phyloP scores from a whole-genome alignment of 2,113 vertebrate genomes.

The Platycercus adscitus region DNA sequence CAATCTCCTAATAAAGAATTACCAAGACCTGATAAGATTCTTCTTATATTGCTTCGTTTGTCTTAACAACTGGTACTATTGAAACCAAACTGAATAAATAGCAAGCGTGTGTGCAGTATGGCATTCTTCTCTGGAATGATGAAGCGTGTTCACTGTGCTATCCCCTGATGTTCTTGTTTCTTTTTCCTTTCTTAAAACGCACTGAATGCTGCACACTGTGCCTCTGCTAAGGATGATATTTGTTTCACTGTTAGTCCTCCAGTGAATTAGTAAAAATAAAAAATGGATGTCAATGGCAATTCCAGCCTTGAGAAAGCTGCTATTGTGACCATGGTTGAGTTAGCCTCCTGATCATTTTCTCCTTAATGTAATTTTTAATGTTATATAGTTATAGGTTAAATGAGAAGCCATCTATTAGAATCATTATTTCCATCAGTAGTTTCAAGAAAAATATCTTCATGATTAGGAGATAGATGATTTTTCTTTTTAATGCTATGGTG shows the following conservation, averaged over 20 bases:
- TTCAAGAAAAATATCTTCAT: constrained; percentile 48
- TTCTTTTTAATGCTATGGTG: not conserved
- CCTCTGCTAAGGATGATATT: constrained; percentile 40
- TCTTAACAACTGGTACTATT: constrained; percentile 65
- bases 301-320: constrained; percentile 68
- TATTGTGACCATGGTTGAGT: constrained; percentile 65
- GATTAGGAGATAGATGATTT: not conserved
- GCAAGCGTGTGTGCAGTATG: not conserved
- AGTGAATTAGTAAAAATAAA: constrained; percentile 69
- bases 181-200: constrained; percentile 44
- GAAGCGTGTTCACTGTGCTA: not conserved
- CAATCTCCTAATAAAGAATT: constrained; percentile 73
- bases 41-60: constrained; percentile 50
- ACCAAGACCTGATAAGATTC: constrained; percentile 66
- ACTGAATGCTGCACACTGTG: not conserved
- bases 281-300: constrained; percentile 57
- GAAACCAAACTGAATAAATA: constrained; percentile 56
- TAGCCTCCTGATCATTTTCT: constrained; percentile 62
- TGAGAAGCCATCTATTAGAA: constrained; percentile 54
- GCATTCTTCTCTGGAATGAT: constrained; percentile 36
- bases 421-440: constrained; percentile 45
- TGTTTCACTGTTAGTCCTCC: constrained; percentile 51
- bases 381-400: constrained; percentile 47
- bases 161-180: not conserved
- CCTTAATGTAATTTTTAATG: constrained; percentile 67